These are phyloP conservation scores for Pectinophora gossypiella DNA, from an alignment of 1,140 invertebrate genomes.

Conservation along the genomic window DNA sequence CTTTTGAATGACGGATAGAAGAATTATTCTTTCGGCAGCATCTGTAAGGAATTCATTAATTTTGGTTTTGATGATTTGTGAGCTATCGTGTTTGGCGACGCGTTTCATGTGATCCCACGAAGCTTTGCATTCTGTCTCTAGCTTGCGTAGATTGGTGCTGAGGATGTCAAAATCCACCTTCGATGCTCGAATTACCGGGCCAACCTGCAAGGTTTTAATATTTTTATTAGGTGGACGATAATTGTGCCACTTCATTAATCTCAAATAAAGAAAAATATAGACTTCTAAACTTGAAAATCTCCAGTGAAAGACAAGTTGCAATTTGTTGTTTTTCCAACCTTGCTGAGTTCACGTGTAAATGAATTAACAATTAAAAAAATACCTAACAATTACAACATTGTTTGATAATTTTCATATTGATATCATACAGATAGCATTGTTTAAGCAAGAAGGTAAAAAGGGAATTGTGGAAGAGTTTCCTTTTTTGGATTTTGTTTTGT, in stretches of 20 bases:
- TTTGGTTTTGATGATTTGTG: constrained; percentile 91
- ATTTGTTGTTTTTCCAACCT: no score
- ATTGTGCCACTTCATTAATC: no score
- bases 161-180: constrained; percentile 95
- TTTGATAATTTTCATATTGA: not conserved
- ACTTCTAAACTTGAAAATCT: no score
- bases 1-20: constrained; percentile 92
- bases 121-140: constrained; percentile 97
- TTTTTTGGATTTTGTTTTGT: no score
- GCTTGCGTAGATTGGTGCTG: constrained; percentile 87
- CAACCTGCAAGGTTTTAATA: constrained; percentile 81
- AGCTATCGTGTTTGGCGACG: constrained; percentile 96
- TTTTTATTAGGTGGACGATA: no score
- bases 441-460: not conserved
- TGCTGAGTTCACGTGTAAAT: no score
- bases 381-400: not conserved
- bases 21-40: constrained; percentile 97
- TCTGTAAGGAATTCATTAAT: constrained; percentile 97
- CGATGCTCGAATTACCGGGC: constrained; percentile 93
- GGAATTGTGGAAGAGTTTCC: no score
- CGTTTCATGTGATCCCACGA: constrained; percentile 98
- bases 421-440: not conserved
- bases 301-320: no score
- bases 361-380: no score
- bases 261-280: no score